phyloP scores from a whole-genome alignment of 2,797 vertebrate species.

The Orestias chungarensis region DNA sequence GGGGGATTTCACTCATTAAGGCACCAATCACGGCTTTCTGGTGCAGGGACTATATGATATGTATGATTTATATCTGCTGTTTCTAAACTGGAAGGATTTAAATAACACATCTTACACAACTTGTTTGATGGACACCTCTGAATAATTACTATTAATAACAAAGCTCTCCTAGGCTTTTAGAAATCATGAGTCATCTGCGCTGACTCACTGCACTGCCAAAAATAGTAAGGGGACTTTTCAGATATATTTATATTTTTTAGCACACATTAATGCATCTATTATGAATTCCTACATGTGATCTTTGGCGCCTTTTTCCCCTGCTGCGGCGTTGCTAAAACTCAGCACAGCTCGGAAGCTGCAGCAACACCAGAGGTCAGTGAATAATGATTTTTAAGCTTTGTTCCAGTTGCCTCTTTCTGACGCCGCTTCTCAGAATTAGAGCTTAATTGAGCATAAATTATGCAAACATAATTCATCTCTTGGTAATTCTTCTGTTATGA shows the following conservation, averaged over 20 bases:
- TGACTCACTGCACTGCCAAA: not conserved
- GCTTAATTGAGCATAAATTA: conserved; percentile 32
- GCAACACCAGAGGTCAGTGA: conserved; percentile 48
- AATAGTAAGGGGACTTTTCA: not conserved
- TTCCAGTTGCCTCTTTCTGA: not conserved
- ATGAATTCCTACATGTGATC: not conserved
- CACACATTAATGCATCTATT: not conserved
- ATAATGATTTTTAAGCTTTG: conserved; percentile 4
- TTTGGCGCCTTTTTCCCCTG: not conserved
- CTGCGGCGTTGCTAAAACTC: not conserved
- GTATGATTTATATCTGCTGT: not conserved
- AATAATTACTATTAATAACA: not conserved
- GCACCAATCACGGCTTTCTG: not conserved
- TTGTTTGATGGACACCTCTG: conserved; percentile 2
- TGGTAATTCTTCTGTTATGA: conserved; percentile 26
- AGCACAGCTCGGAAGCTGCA: not conserved
- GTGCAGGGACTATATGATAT: not conserved
- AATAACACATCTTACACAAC: not conserved
- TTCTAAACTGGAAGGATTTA: not conserved
- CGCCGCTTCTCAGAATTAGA: conserved; percentile 1
- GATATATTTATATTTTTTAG: conserved; percentile 1
- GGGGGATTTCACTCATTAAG: not conserved
- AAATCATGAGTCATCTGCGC: not conserved
- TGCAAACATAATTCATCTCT: conserved; percentile 34
- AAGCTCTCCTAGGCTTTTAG: not conserved